phyloP scores from a whole-genome alignment of 1,140 invertebrate genomes.

The Andricus grossulariae region DNA sequence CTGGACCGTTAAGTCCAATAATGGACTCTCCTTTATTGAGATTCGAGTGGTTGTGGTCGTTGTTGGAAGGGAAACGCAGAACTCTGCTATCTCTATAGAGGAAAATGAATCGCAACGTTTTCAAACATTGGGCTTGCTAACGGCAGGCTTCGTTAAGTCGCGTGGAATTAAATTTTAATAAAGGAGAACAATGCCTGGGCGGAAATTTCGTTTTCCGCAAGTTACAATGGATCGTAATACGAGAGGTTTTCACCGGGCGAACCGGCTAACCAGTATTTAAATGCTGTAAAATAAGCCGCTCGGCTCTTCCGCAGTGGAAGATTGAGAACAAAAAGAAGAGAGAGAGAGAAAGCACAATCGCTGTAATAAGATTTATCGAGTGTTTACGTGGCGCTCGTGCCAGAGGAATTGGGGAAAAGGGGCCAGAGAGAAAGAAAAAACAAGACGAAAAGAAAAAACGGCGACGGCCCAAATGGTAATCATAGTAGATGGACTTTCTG shows the following conservation, averaged over 20 bases:
- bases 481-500: neutral
- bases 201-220: conserved; percentile 28
- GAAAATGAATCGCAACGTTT: conserved; percentile 12
- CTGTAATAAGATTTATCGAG: conserved; percentile 31
- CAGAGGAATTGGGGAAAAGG: neutral
- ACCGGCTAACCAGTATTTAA: conserved; percentile 28
- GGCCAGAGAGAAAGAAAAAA: neutral
- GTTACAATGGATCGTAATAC: conserved; percentile 26
- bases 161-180: conserved; percentile 29
- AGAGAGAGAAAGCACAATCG: conserved; percentile 1
- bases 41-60: neutral
- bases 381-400: conserved; percentile 11
- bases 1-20: conserved; percentile 4
- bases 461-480: neutral
- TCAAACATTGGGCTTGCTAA: neutral
- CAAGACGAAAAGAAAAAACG: neutral
- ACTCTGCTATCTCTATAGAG: neutral
- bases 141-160: conserved; percentile 6
- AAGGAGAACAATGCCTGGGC: conserved; percentile 17
- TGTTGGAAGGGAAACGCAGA: neutral
- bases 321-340: conserved; percentile 14
- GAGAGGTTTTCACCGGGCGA: conserved; percentile 26
- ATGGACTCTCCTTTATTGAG: conserved; percentile 2
- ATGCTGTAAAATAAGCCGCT: conserved; percentile 24
- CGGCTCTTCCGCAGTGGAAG: neutral